phyloP scores from a whole-genome alignment of 2,797 vertebrate species.

The Scleropages formosus region DNA sequence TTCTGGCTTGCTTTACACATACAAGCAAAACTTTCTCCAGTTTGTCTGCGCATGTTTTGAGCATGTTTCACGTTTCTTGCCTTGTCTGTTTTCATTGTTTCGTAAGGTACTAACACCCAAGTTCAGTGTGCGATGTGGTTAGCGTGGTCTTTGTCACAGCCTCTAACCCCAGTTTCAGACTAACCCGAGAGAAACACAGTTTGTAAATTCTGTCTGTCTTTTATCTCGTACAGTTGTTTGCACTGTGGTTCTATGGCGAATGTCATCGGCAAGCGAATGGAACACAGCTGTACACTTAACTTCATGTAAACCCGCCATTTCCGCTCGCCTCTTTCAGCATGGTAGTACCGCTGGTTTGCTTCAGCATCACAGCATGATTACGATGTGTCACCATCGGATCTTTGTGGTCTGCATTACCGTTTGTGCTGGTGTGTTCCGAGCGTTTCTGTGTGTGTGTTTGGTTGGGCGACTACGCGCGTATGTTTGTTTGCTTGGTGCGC shows the following conservation, averaged over 20 bases:
- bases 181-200: neutral
- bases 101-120: slow-evolving; percentile 12
- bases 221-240: slow-evolving; percentile 11
- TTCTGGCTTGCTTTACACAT: slow-evolving; percentile 22
- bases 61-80: too few relatives aligned
- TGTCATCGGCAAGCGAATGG: slow-evolving; percentile 20
- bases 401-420: slow-evolving; percentile 22
- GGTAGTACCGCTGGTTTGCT: slow-evolving; percentile 13
- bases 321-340: slow-evolving; percentile 10
- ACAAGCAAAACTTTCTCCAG: neutral
- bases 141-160: slow-evolving; percentile 15
- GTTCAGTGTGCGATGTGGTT: slow-evolving; percentile 11
- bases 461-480: slow-evolving; percentile 22
- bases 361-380: slow-evolving; percentile 21
- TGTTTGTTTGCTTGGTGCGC: slow-evolving; percentile 11
- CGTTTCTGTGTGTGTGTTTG: slow-evolving; percentile 32
- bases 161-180: neutral
- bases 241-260: slow-evolving; percentile 20
- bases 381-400: neutral
- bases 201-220: slow-evolving; percentile 10
- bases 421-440: slow-evolving; percentile 32
- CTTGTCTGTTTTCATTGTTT: slow-evolving; percentile 15
- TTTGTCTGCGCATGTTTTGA: slow-evolving; percentile 19
- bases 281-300: neutral
- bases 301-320: neutral